Conservation (phyloP, 1,140 invertebrate genomes). For the Oedothorax gibbosus region DNA sequence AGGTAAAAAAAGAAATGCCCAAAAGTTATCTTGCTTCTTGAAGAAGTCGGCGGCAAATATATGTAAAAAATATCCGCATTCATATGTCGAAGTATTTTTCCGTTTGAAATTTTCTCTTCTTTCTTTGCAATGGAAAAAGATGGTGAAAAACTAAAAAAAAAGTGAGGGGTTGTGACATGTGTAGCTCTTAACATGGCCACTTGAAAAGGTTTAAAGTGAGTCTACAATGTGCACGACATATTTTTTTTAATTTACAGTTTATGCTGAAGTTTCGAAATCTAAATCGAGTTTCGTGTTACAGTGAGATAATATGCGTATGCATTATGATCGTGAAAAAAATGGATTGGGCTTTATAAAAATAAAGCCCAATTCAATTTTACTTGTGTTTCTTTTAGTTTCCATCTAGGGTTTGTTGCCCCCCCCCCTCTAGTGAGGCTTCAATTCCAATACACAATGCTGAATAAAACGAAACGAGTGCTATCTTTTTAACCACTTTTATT, state of each 20-base stretch:
- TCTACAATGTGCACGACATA: slow-evolving; percentile 38
- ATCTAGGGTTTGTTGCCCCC: slow-evolving; percentile 11
- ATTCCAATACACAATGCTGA: too few relatives aligned
- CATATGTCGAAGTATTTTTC: slow-evolving; percentile 20
- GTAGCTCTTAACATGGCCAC: slow-evolving; percentile 8
- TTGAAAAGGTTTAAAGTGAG: slow-evolving; percentile 35
- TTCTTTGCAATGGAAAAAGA: background rate
- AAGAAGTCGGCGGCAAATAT: too few relatives aligned
- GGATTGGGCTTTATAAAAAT: background rate
- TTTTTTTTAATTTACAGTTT: slow-evolving; percentile 43
- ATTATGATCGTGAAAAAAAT: background rate
- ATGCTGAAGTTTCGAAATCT: slow-evolving; percentile 30
- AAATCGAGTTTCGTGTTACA: slow-evolving; percentile 36
- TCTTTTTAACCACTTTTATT: too few relatives aligned
- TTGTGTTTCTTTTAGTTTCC: background rate
- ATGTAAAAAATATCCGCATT: slow-evolving; percentile 8
- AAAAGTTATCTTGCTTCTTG: too few relatives aligned
- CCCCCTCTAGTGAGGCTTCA: too few relatives aligned
- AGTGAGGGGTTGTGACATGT: slow-evolving; percentile 33
- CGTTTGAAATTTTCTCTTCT: background rate
- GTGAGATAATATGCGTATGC: slow-evolving; percentile 19
- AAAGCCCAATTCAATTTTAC: too few relatives aligned
- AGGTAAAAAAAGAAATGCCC: too few relatives aligned
- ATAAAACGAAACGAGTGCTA: too few relatives aligned
- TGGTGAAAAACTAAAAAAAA: background rate